These are phyloP conservation scores for Ciona savignyi DNA, from an alignment of 23 tunicate genomes.

Conservation along the genomic window DNA sequence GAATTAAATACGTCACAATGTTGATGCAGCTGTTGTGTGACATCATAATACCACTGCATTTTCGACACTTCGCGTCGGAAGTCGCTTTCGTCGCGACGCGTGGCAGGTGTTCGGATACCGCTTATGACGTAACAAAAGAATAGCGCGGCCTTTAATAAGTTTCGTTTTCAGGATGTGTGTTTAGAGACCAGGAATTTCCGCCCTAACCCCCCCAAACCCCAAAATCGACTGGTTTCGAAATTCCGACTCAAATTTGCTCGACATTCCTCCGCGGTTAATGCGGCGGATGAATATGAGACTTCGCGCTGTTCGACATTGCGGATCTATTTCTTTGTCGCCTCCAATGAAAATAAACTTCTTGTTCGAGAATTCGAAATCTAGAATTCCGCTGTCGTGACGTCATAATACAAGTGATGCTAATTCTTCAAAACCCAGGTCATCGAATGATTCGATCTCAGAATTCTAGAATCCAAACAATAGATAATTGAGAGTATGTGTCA, in stretches of 20 bases:
- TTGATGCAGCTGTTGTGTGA: neutral
- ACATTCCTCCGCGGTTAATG: neutral
- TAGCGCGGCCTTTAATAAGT: neutral
- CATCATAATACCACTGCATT: neutral
- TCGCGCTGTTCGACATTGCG: too few species aligned
- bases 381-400: neutral
- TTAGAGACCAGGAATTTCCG: slow-evolving; percentile 9
- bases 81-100: slow-evolving; percentile 15
- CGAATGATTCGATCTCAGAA: too few species aligned
- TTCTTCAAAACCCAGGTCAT: neutral
- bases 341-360: too few species aligned
- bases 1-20: neutral
- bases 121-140: neutral
- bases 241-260: neutral
- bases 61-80: slow-evolving; percentile 3
- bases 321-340: too few species aligned
- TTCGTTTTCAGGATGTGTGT: slow-evolving; percentile 9
- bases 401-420: neutral
- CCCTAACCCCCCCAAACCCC: neutral
- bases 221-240: neutral
- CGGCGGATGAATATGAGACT: too few species aligned
- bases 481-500: neutral
- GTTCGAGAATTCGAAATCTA: neutral
- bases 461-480: neutral
- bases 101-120: slow-evolving; percentile 8